Evolutionary conservation across 1,140 invertebrate species (phyloP).

Genomic region (Drosophila pseudoobscura): DNA sequence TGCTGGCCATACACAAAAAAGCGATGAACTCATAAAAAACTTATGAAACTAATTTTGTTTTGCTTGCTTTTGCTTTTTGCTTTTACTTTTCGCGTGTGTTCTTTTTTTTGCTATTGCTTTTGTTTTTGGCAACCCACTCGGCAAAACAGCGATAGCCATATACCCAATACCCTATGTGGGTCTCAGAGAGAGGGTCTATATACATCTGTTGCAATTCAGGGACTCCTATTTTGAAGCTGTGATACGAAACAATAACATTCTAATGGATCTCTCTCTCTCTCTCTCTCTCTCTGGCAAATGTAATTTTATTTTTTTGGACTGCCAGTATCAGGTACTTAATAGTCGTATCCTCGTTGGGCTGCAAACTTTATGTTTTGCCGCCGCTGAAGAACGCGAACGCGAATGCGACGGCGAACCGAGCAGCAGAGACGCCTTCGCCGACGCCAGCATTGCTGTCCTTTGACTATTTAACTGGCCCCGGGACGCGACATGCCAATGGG

Average conservation of each 20-base stretch:
- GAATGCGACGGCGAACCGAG: conserved; percentile 5
- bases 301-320: no score
- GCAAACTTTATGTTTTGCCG: background rate
- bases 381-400: background rate
- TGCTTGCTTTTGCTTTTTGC: conserved; percentile 76
- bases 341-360: background rate
- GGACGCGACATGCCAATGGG: conserved; percentile 52
- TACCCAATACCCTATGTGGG: background rate
- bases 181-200: no score
- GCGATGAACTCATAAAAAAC: conserved; percentile 82
- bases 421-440: conserved; percentile 15
- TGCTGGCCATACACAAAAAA: conserved; percentile 68
- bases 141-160: conserved; percentile 23
- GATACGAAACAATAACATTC: no score
- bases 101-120: conserved; percentile 39
- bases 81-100: conserved; percentile 67
- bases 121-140: conserved; percentile 61
- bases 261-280: no score
- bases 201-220: no score
- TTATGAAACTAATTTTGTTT: conserved; percentile 82
- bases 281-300: no score
- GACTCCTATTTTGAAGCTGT: no score
- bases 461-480: conserved; percentile 65
- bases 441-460: conserved; percentile 54
- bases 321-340: no score